Percentiles rank a stretch among this genome's conserved stretches.
phyloP scores from a whole-genome alignment of 2,888 invertebrate genomes.

The Eutolmus rufibarbis region DNA sequence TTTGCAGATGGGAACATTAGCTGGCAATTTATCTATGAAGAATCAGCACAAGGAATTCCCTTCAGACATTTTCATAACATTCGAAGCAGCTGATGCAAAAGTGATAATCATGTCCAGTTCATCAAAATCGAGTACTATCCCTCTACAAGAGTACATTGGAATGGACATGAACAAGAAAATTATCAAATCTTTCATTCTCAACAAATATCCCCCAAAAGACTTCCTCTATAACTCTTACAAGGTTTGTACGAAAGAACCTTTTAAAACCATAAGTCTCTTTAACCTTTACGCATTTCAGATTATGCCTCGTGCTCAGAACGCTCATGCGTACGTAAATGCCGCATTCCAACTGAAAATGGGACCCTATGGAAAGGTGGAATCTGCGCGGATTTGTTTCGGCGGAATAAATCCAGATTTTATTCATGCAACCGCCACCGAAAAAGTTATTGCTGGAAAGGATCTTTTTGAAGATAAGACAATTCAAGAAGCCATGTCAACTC shows the following conservation, averaged over 20 bases:
- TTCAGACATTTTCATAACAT: conserved; percentile 72
- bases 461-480: conserved; percentile 62
- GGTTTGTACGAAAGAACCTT: conserved; percentile 60
- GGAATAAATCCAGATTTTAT: conserved; percentile 64
- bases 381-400: conserved; percentile 68
- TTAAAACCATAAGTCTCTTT: background rate
- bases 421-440: conserved; percentile 67
- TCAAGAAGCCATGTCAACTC: conserved; percentile 63
- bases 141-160: conserved; percentile 67
- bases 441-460: conserved; percentile 62
- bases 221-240: conserved; percentile 72
- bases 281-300: conserved; percentile 65
- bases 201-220: conserved; percentile 64
- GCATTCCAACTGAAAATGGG: conserved; percentile 69
- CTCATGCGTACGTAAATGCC: conserved; percentile 80
- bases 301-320: conserved; percentile 78
- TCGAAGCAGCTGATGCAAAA: conserved; percentile 58
- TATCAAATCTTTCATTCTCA: conserved; percentile 69
- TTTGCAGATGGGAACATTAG: conserved; percentile 70
- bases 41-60: conserved; percentile 72
- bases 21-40: conserved; percentile 76
- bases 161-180: conserved; percentile 73
- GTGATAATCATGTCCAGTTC: conserved; percentile 63
- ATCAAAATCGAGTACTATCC: conserved; percentile 47
- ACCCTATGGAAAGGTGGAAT: conserved; percentile 49